Evolutionary conservation across 1,140 invertebrate species (phyloP).

Genomic region (Condylostylus longicornis): DNA sequence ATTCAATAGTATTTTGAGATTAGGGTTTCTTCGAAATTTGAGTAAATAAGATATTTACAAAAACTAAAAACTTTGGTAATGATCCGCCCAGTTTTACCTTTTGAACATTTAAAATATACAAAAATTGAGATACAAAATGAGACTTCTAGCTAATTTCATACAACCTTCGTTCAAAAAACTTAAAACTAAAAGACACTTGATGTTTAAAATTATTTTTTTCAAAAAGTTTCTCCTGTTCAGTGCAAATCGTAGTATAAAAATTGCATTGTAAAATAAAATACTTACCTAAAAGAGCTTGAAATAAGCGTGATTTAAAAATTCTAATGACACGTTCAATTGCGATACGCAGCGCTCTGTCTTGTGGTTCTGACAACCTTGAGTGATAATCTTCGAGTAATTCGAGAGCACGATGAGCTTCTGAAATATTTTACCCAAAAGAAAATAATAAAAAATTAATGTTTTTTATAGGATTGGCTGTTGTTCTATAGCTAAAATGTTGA

Average conservation of each 20-base stretch:
- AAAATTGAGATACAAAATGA: no score
- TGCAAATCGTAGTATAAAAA: not conserved
- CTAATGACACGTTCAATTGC: conserved; percentile 94
- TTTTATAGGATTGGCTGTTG: no score
- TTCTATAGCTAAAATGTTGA: no score
- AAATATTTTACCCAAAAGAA: conserved; percentile 23
- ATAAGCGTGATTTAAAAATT: conserved; percentile 93
- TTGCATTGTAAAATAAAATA: conserved; percentile 11
- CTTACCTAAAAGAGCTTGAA: conserved; percentile 93
- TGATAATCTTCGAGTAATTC: conserved; percentile 96
- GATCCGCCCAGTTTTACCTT: no score
- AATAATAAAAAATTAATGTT: no score
- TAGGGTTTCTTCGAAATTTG: no score
- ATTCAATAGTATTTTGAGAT: no score
- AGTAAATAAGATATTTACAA: no score
- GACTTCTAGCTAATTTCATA: no score
- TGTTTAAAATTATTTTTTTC: not conserved
- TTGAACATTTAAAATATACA: no score
- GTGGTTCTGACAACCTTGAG: conserved; percentile 73
- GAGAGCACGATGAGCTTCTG: conserved; percentile 93
- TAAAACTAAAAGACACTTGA: not conserved
- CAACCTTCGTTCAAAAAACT: not conserved
- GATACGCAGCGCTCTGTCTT: conserved; percentile 83
- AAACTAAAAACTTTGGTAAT: no score
- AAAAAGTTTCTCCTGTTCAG: no score